These are phyloP conservation scores for Setipinna tenuifilis DNA, from an alignment of 2,797 vertebrate genomes.

Conservation along the genomic window DNA sequence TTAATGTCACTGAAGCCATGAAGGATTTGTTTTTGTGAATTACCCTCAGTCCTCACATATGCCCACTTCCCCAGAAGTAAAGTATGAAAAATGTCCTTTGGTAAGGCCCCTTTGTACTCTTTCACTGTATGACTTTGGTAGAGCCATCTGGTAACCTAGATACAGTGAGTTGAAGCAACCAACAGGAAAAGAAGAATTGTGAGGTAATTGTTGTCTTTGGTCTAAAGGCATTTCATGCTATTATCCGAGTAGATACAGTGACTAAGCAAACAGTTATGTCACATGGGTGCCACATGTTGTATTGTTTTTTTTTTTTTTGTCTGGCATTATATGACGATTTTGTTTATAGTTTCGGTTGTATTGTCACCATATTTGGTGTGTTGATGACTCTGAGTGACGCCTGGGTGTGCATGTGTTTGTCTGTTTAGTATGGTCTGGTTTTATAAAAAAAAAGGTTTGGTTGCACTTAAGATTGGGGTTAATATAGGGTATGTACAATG, in stretches of 20 bases:
- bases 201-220: not conserved
- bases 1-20: too few relatives aligned
- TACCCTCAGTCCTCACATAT: too few relatives aligned
- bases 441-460: not conserved
- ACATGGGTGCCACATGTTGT: not conserved
- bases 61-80: too few relatives aligned
- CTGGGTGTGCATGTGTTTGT: constrained; percentile 30
- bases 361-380: not conserved
- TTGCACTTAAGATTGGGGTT: too few relatives aligned
- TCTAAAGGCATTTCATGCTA: not conserved
- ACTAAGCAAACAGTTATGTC: not conserved
- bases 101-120: not conserved
- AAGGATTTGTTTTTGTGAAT: too few relatives aligned
- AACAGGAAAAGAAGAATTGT: not conserved
- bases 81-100: too few relatives aligned
- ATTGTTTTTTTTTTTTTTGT: not conserved
- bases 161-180: too few relatives aligned
- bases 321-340: not conserved
- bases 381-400: not conserved
- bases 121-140: not conserved
- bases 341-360: not conserved
- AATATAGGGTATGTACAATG: too few relatives aligned
- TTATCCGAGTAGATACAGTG: not conserved
- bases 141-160: not conserved
- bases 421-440: constrained; percentile 19